Conservation (phyloP, 2,797 vertebrate species). For the Dicrostonyx torquatus region DNA sequence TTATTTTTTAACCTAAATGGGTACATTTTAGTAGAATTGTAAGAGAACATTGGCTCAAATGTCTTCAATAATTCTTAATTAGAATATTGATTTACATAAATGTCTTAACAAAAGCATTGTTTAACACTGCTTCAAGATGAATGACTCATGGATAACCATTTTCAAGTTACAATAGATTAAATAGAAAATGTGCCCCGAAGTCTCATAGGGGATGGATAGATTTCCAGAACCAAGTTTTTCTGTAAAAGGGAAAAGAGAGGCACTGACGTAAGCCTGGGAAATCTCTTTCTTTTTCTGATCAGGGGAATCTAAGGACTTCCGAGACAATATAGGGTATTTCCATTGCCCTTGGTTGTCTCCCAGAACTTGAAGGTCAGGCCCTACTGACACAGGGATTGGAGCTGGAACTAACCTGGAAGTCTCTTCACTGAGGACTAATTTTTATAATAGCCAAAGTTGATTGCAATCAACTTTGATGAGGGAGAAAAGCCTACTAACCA, state of each 20-base stretch:
- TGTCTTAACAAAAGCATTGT: neutral
- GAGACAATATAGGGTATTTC: neutral
- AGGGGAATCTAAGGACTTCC: neutral
- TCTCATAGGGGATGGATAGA: neutral
- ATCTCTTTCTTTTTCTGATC: neutral
- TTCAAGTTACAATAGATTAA: neutral
- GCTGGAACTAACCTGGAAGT: neutral
- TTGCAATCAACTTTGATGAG: neutral
- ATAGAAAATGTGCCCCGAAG: neutral
- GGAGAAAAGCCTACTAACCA: neutral
- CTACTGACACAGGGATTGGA: neutral
- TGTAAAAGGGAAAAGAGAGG: neutral
- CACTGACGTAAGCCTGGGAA: neutral
- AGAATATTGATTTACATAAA: neutral
- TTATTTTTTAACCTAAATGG: neutral
- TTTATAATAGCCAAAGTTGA: neutral
- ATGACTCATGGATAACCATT: neutral
- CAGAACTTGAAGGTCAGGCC: neutral
- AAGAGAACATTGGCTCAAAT: constrained; percentile 11
- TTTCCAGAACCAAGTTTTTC: neutral
- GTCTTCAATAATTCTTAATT: constrained; percentile 47
- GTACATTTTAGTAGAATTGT: neutral
- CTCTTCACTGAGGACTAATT: neutral
- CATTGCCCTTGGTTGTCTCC: neutral
- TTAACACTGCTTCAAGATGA: neutral